Evolutionary conservation across 2,113 vertebrate genomes (phyloP).

Genomic region (Rhadina sibilatrix): DNA sequence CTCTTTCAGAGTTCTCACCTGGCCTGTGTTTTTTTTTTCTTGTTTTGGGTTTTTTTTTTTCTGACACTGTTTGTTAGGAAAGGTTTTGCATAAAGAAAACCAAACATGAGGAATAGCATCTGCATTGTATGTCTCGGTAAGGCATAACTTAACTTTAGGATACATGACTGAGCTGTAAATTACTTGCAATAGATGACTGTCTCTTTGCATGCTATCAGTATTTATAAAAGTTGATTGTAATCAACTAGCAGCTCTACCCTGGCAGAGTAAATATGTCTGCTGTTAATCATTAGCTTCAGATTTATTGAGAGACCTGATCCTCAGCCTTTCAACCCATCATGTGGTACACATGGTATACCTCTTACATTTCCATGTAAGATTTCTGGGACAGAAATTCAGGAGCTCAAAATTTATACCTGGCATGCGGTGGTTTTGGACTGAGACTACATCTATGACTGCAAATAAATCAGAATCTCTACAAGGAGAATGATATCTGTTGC

Average conservation of each 20-base stretch:
- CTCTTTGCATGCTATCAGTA: neutral
- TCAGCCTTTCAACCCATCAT: neutral
- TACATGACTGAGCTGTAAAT: neutral
- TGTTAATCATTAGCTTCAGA: constrained; percentile 49
- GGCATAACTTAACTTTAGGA: neutral
- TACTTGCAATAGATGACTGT: neutral
- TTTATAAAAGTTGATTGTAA: neutral
- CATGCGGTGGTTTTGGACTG: neutral
- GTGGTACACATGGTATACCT: neutral
- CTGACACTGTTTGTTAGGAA: neutral
- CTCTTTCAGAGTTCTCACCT: neutral
- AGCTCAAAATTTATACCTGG: neutral
- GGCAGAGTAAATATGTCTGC: constrained; percentile 3
- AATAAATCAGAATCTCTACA: neutral
- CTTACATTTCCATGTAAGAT: neutral
- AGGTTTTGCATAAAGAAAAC: neutral
- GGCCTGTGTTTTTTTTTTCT: neutral
- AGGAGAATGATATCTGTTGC: neutral
- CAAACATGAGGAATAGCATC: neutral
- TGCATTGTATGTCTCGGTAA: neutral
- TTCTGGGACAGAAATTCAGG: neutral
- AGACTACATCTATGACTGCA: neutral
- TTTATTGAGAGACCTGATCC: neutral
- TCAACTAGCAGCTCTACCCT: neutral
- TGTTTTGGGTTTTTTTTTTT: neutral